A percentile compares a stretch with the other conserved stretches of the same genome.
phyloP scores from a whole-genome alignment of 2,113 vertebrate species.

The Helogale parvula region DNA sequence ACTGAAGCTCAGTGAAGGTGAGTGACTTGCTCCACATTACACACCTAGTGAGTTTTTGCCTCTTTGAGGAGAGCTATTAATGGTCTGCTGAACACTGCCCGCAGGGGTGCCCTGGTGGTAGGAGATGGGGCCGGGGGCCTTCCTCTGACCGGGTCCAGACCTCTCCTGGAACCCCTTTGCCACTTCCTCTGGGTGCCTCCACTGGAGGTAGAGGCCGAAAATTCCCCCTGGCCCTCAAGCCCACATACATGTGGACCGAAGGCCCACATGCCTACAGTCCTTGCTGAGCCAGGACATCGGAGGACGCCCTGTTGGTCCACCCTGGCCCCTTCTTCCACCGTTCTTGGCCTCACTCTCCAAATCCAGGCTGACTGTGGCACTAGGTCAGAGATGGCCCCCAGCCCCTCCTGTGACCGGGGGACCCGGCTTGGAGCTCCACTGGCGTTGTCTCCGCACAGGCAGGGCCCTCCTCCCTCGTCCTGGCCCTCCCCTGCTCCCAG shows the following conservation, averaged over 20 bases:
- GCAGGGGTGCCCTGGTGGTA: not conserved
- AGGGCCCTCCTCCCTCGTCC: not conserved
- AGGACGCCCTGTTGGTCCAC: not conserved
- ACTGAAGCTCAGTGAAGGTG: not conserved
- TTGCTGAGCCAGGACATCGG: not conserved
- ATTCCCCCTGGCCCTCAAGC: not conserved
- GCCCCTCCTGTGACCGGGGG: accelerated
- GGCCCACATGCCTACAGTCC: accelerated
- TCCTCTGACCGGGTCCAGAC: not conserved
- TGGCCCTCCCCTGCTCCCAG: not conserved
- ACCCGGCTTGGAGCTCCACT: not conserved
- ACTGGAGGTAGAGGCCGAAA: not conserved
- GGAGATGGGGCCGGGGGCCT: not conserved
- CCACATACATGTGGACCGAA: not conserved
- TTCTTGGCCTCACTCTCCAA: not conserved
- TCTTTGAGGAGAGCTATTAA: too few species aligned
- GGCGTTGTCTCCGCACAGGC: not conserved
- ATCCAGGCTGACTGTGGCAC: accelerated
- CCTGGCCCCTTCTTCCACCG: not conserved
- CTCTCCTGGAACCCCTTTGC: not conserved
- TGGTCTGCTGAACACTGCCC: too few species aligned
- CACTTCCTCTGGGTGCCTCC: not conserved
- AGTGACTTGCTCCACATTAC: not conserved
- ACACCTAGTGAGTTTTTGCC: not conserved
- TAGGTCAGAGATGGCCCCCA: not conserved